Evolutionary conservation across 2,888 invertebrate species (phyloP), one percentile per base, ranked within the genome.

Genomic region (Euphydryas editha): DNA sequence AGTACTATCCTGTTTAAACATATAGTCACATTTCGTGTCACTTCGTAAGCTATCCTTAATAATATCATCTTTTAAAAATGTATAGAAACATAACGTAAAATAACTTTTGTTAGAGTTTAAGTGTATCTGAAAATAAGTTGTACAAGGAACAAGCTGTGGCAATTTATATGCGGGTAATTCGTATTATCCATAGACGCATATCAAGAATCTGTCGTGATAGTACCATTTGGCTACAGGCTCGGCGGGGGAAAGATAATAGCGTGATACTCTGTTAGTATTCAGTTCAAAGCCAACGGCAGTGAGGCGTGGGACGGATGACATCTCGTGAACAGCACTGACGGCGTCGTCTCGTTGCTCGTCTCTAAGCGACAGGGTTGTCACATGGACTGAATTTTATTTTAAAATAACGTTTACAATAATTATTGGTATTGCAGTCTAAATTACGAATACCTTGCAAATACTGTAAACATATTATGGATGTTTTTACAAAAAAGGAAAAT

Each of bases 291-390:
- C n/a, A 62, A 63, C 51, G 59, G 59, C 64, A 67, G 70, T 70
- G 70, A 70, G 62, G 70, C 67, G 67, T 70, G 70, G 65, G 65
- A 65, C 67, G 62, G 67, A 56, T 67, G 68, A 68, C 65, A 67
- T 71, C 70, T 72, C 67, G 62, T 64, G 70, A 66, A 70, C 65
- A 59, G 56, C 64, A 65, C 64, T 64, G 69, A 60, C 67, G 62
- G 64, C 67, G 65, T 66, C 66, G 49, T 65, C 66, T 68, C 57
- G 49, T 62, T 63, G 70, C 58, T 57, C 57, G 46, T 59, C 65
- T 65, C 42, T 54, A 44, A 17, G 37, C 20, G 42, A 42, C 37
- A 61, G 57, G 44, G 58, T 47, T 65, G 61, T 18, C 36, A 49
- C 6, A 39, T 15, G 2, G 15, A 15, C 1, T 44, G 15, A 2